Base-by-base conservation (phyloP, 2,888 invertebrate genomes). In the Dynastes maya region DNA sequence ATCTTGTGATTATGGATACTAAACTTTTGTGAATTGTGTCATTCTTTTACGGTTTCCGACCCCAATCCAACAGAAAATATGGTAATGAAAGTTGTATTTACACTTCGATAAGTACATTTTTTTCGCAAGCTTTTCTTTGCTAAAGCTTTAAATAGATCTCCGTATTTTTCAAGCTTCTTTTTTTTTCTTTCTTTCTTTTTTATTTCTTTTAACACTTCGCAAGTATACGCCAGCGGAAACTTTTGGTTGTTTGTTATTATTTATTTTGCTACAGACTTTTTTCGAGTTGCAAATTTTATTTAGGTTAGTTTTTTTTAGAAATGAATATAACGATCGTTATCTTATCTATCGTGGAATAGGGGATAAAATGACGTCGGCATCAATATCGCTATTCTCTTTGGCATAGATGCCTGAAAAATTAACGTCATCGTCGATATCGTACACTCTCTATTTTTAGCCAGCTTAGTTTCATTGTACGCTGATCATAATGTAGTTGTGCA, bases 21-120 rank as follows among this genome's bases (percentile, higher is more conserved):
- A 68, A 68, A 68, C 51, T 68, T 68, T 51, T 68, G 68, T 68
- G 68, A 51, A 29, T 68, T 68, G 68, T 68, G 68, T 68, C 40
- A 9, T 49, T 68, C 51, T 27, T 51, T 29, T 13, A 37, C 27
- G 16, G 40, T 68, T 68, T 49, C 68, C 51, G 29, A 9, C 68
- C 68, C 29, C 65, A 67, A 67, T 51, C 51, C 13, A n/a, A 49
- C 53, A 68, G 29, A 68, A 68, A 51, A 16, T 2, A 65, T 11
- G 68, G 68, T 68, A 68, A 68, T 51, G 51, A 68, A 51, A 68
- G 29, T 49, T 58, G 5, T 58, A 58, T 58, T 29, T 63, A 29
- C 29, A 32, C 11, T 49, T 53, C 13, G 63, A 13, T 63, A 32
- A 9, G 27, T 29, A 22, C 45, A 45, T 45, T 45, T 45, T 45